Base-by-base conservation (phyloP, 1,140 invertebrate species). In the Zaprionus camerounensis region DNA sequence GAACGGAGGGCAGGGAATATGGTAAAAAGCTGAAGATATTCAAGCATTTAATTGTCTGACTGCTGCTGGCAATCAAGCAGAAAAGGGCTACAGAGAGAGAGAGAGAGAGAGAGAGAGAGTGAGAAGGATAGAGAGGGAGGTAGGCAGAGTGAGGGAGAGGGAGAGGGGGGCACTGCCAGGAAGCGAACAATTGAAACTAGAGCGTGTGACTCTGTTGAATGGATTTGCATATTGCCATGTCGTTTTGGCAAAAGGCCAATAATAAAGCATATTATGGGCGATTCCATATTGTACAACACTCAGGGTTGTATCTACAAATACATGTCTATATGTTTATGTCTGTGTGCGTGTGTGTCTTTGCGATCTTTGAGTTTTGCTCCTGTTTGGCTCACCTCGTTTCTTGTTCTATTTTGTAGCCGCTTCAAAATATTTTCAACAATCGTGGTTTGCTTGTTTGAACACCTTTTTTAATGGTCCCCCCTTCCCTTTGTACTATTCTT, bases 381-480 rank as follows among this genome's bases (percentile, higher is more conserved):
- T 70, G 81, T 69, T 81, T 81, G 72, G 44, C 62, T 44, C n/a
- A n/a, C 41, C 41, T 66, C 34, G 51, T 34, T 83, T 80, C 80
- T 80, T 75, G 80, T 86, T 83, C 80, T 83, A 86, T 90, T 90
- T 88, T 81, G 76, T 82, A 81, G 67, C 67, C 59, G 86, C 86
- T 82, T 90, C 85, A 90, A 85, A 90, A 90, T 90, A 91, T 90
- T 90, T 90, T 81, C 76, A 88, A 90, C 86, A 90, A 91, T 90
- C 85, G 85, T 90, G 85, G 85, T 90, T 90, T 90, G 85, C 85
- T 85, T 90, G 85, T 90, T 90, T 90, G 85, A 91, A 90, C 85
- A 90, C 85, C 85, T 90, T 90, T 84, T 62, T 84, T 63, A 46
- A 53, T 49, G 55, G 17, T 13, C 44, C 44, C 46, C 41, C 44